These are phyloP conservation scores for Eupsilia transversa DNA, from an alignment of 2,888 invertebrate genomes.

Conservation along the genomic window DNA sequence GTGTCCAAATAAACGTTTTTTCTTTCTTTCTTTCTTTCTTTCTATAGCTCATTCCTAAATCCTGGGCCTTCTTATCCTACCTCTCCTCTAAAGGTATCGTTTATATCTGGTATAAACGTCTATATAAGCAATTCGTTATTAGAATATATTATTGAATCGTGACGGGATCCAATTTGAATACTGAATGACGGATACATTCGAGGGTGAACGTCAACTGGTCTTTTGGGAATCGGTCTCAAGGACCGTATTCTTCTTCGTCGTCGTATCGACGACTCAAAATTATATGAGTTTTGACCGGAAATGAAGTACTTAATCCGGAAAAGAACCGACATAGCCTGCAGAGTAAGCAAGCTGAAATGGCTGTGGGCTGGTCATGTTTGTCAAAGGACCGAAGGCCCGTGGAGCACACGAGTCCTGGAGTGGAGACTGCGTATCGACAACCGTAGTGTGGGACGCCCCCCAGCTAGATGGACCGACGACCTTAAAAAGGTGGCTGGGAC, in stretches of 20 bases:
- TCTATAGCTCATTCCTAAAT: background rate
- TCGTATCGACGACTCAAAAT: background rate
- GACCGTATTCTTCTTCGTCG: background rate
- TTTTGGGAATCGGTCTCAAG: constrained; percentile 11
- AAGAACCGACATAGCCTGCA: too few relatives aligned
- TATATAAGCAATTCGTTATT: constrained; percentile 53
- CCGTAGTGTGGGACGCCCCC: too few relatives aligned
- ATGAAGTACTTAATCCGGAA: too few relatives aligned
- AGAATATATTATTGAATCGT: constrained; percentile 59
- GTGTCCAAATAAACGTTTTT: too few relatives aligned
- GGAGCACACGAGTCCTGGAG: too few relatives aligned
- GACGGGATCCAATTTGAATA: constrained; percentile 58
- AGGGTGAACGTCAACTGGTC: constrained; percentile 25
- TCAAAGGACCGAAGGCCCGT: too few relatives aligned
- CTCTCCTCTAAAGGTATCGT: constrained; percentile 14
- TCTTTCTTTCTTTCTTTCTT: too few relatives aligned
- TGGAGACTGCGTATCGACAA: too few relatives aligned
- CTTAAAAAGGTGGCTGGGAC: too few relatives aligned
- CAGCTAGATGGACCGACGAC: too few relatives aligned
- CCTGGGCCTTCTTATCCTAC: constrained; percentile 31
- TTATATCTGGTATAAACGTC: constrained; percentile 47
- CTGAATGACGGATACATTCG: constrained; percentile 49
- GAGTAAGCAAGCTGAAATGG: too few relatives aligned
- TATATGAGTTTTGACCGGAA: background rate
- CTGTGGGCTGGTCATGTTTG: too few relatives aligned